Conservation (phyloP, 2,113 vertebrate species). For the Camelus dromedarius region DNA sequence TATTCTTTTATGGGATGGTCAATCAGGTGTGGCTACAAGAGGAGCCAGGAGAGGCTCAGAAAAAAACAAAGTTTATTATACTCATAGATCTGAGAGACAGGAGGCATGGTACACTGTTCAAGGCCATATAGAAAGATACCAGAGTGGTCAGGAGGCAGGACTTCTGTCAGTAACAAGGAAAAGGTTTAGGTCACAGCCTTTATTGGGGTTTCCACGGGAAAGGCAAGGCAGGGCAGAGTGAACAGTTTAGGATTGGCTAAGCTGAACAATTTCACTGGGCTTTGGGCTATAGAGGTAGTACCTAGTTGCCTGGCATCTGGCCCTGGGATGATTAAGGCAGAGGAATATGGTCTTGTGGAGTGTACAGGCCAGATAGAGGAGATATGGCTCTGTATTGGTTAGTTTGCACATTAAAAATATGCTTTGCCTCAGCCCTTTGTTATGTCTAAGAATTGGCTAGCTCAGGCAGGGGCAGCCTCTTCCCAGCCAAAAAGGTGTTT, state of each 20-base stretch:
- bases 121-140: background rate
- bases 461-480: background rate
- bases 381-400: background rate
- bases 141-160: background rate
- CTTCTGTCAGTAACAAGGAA: background rate
- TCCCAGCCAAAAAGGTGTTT: background rate
- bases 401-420: background rate
- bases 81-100: background rate
- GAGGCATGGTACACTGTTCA: background rate
- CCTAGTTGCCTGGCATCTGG: background rate
- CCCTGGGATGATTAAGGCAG: background rate
- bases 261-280: background rate
- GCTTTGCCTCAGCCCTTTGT: background rate
- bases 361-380: background rate
- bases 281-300: background rate
- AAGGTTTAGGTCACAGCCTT: background rate
- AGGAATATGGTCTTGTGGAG: background rate
- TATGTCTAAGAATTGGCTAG: background rate
- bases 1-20: background rate
- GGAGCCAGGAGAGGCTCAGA: background rate
- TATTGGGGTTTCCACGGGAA: background rate
- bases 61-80: background rate
- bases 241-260: background rate
- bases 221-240: background rate
- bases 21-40: background rate